phyloP scores from a whole-genome alignment of 1,140 invertebrate genomes.

The Drosophila orena region DNA sequence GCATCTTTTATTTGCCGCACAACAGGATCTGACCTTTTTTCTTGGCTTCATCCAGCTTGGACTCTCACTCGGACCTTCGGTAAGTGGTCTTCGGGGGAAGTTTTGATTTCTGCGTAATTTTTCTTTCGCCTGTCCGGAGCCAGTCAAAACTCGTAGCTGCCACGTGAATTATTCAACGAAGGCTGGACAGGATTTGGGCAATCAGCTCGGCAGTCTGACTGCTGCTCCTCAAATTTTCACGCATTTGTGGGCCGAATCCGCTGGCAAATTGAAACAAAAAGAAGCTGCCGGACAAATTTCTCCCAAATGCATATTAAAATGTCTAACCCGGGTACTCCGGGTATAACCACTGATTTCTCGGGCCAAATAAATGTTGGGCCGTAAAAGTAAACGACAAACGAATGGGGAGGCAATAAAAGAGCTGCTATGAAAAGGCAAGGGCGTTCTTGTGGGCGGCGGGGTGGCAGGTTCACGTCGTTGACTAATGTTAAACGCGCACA shows the following conservation, averaged over 20 bases:
- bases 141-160: slow-evolving; percentile 61
- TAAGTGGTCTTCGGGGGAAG: slow-evolving; percentile 77
- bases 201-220: slow-evolving; percentile 41
- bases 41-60: slow-evolving; percentile 9
- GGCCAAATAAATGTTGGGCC: slow-evolving; percentile 73
- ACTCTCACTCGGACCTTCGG: slow-evolving; percentile 27
- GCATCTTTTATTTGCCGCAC: slow-evolving; percentile 67
- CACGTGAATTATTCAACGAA: slow-evolving; percentile 62
- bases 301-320: slow-evolving; percentile 84
- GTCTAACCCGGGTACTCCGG: slow-evolving; percentile 29
- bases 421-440: slow-evolving; percentile 26
- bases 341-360: slow-evolving; percentile 52
- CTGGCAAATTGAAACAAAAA: slow-evolving; percentile 76
- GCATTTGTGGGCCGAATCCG: slow-evolving; percentile 47
- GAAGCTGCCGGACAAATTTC: slow-evolving; percentile 63
- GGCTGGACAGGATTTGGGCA: slow-evolving; percentile 48
- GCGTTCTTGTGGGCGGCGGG: slow-evolving; percentile 15
- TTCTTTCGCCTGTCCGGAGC: slow-evolving; percentile 48
- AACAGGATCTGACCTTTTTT: slow-evolving; percentile 58
- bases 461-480: slow-evolving; percentile 71
- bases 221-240: slow-evolving; percentile 58
- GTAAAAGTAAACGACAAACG: slow-evolving; percentile 82
- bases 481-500: slow-evolving; percentile 76
- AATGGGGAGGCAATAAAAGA: slow-evolving; percentile 74
- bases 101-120: slow-evolving; percentile 78